These are phyloP conservation scores for Coregonus sp. DNA, from an alignment of 2,797 vertebrate species.

Conservation along the genomic window DNA sequence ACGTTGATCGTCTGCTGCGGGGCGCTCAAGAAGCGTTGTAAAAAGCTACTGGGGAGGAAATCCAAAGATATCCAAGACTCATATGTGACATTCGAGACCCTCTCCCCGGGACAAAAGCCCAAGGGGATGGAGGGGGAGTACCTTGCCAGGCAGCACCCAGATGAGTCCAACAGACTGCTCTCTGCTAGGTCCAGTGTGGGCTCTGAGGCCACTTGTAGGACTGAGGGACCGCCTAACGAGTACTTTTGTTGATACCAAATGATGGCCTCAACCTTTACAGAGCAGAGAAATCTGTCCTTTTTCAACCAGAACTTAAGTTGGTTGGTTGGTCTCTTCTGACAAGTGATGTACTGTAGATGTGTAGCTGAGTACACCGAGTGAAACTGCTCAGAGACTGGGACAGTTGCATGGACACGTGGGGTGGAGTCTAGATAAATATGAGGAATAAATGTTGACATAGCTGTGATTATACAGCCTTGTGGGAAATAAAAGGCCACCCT, in stretches of 20 bases:
- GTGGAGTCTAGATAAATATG: slow-evolving; percentile 28
- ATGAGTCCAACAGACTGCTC: slow-evolving; percentile 90
- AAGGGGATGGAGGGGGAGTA: slow-evolving; percentile 81
- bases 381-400: slow-evolving; percentile 32
- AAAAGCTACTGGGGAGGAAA: slow-evolving; percentile 76
- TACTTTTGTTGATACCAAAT: slow-evolving; percentile 87
- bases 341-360: slow-evolving; percentile 23
- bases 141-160: slow-evolving; percentile 79
- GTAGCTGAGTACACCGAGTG: not conserved
- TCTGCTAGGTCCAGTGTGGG: slow-evolving; percentile 90
- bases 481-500: slow-evolving; percentile 42
- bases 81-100: slow-evolving; percentile 88
- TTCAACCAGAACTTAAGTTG: not conserved
- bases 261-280: slow-evolving; percentile 44
- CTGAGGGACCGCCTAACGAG: slow-evolving; percentile 84
- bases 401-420: not conserved
- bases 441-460: slow-evolving; percentile 7
- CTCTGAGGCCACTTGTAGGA: slow-evolving; percentile 82
- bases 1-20: slow-evolving; percentile 92
- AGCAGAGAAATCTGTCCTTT: slow-evolving; percentile 34
- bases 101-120: slow-evolving; percentile 75
- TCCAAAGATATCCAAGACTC: slow-evolving; percentile 85
- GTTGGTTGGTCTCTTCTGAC: slow-evolving; percentile 27
- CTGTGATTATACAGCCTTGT: slow-evolving; percentile 56
- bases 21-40: slow-evolving; percentile 86